These are phyloP conservation scores for Melanerpes aurifrons DNA, from an alignment of 2,113 vertebrate genomes.

Conservation along the genomic window DNA sequence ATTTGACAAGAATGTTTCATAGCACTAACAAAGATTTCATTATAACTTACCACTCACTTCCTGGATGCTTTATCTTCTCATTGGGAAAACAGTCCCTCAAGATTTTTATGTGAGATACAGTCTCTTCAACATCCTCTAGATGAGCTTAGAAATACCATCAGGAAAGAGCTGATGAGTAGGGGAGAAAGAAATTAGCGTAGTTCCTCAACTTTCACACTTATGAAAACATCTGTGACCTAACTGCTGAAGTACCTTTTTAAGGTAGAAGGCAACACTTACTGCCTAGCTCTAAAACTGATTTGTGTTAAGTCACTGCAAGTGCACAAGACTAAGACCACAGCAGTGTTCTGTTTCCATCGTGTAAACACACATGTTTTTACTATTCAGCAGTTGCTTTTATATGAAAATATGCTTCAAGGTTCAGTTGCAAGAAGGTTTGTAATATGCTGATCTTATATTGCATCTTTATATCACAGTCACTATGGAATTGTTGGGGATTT, in stretches of 20 bases:
- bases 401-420: neutral
- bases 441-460: neutral
- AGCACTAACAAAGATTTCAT: neutral
- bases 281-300: neutral
- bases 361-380: neutral
- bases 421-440: neutral
- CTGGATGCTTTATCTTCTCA: neutral
- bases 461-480: neutral
- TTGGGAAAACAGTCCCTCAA: neutral
- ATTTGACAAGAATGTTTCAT: neutral
- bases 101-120: neutral
- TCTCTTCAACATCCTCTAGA: neutral
- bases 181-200: neutral
- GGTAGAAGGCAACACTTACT: neutral
- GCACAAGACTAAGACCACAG: neutral
- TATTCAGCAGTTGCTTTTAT: neutral
- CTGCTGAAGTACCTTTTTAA: neutral
- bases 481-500: neutral
- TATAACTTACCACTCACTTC: conserved; percentile 13
- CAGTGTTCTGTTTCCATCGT: neutral
- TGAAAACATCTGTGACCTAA: neutral
- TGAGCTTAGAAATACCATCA: neutral
- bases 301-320: neutral
- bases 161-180: conserved; percentile 3
- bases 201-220: neutral